These are phyloP conservation scores for Cottoperca gobio DNA, from an alignment of 2,797 vertebrate species.

Conservation along the genomic window DNA sequence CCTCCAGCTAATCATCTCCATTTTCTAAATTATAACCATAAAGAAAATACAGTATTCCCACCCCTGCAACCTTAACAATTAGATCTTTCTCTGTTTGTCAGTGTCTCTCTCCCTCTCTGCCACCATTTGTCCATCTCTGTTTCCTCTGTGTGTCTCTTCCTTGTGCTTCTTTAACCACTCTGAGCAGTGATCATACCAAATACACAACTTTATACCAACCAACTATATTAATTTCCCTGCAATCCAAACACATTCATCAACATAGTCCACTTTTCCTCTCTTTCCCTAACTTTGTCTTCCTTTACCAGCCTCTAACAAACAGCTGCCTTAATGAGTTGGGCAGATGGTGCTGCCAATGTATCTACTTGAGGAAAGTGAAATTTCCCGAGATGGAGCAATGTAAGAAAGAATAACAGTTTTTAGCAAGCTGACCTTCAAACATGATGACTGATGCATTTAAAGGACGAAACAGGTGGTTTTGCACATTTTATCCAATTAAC, in stretches of 20 bases:
- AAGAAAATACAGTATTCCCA: not conserved
- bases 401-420: slow-evolving; percentile 5
- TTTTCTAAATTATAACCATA: slow-evolving; percentile 21
- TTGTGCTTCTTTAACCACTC: slow-evolving; percentile 32
- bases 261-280: slow-evolving; percentile 19
- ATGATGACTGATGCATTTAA: not conserved
- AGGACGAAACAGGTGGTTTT: not conserved
- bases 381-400: slow-evolving; percentile 14
- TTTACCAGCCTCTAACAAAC: slow-evolving; percentile 53
- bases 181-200: slow-evolving; percentile 13
- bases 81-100: slow-evolving; percentile 18
- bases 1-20: slow-evolving; percentile 1
- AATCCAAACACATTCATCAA: slow-evolving; percentile 38
- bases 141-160: slow-evolving; percentile 20
- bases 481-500: not conserved
- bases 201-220: no score
- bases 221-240: slow-evolving; percentile 25
- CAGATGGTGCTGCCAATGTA: slow-evolving; percentile 32
- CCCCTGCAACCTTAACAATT: not conserved
- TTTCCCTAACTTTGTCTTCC: slow-evolving; percentile 29
- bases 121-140: slow-evolving; percentile 30
- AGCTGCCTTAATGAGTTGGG: slow-evolving; percentile 26
- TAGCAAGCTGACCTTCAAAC: slow-evolving; percentile 21
- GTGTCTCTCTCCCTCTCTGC: slow-evolving; percentile 1
- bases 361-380: slow-evolving; percentile 25